Evolutionary conservation across 2,113 vertebrate species (phyloP).

Genomic region (Apaloderma vittatum): DNA sequence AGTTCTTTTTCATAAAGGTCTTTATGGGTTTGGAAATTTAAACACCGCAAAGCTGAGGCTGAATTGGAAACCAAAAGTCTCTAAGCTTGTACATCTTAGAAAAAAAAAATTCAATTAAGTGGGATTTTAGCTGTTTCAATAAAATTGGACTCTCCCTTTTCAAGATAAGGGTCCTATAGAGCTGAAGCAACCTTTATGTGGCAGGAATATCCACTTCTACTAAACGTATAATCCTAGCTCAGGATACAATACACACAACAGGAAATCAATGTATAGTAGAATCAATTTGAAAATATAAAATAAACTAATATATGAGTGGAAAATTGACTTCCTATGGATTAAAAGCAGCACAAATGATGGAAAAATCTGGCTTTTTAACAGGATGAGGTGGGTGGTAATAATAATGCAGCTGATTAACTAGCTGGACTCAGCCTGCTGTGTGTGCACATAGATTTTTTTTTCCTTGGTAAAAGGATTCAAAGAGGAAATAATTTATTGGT

Average conservation of each 20-base stretch:
- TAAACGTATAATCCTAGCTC: constrained; percentile 96
- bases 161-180: constrained; percentile 93
- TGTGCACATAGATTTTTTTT: constrained; percentile 50
- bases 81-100: constrained; percentile 94
- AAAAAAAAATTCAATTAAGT: constrained; percentile 99
- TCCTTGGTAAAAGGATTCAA: constrained; percentile 64
- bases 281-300: constrained; percentile 98
- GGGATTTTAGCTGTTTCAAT: constrained; percentile 99
- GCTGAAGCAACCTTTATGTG: constrained; percentile 88
- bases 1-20: constrained; percentile 89
- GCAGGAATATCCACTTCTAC: constrained; percentile 89
- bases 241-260: constrained; percentile 91
- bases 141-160: constrained; percentile 92
- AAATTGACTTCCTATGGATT: constrained; percentile 95
- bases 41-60: constrained; percentile 87
- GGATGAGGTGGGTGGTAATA: constrained; percentile 72
- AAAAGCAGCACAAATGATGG: constrained; percentile 82
- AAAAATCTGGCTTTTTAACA: constrained; percentile 77
- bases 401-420: constrained; percentile 75
- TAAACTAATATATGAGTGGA: constrained; percentile 88
- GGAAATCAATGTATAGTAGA: constrained; percentile 94
- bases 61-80: constrained; percentile 97
- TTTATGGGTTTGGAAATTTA: constrained; percentile 92
- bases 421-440: constrained; percentile 59
- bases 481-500: constrained; percentile 73